These are phyloP conservation scores for Hormaphis cornu DNA, from an alignment of 1,140 invertebrate species.

Conservation along the genomic window DNA sequence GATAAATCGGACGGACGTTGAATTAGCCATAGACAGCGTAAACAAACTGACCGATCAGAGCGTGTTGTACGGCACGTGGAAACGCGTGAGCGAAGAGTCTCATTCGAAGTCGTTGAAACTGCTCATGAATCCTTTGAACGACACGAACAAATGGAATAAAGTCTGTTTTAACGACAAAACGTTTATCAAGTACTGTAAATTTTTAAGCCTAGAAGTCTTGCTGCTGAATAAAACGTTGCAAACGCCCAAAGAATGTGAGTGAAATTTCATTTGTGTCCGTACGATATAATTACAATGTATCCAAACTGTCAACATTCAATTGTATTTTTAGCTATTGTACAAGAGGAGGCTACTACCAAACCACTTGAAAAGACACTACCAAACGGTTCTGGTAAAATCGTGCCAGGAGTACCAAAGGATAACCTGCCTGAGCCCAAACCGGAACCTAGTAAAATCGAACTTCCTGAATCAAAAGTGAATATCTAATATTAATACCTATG, in stretches of 20 bases:
- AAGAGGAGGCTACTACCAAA: no score
- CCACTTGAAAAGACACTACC: no score
- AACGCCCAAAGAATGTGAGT: background rate
- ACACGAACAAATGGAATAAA: background rate
- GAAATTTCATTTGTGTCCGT: no score
- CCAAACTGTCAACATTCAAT: no score
- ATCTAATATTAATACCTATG: no score
- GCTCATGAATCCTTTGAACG: background rate
- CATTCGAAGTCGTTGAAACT: background rate
- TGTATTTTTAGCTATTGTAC: no score
- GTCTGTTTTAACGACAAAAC: background rate
- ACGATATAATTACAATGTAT: no score
- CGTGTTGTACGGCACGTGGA: background rate
- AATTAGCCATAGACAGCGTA: background rate
- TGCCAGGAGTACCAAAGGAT: no score
- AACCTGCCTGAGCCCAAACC: no score
- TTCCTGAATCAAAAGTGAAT: no score
- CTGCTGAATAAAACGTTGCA: background rate
- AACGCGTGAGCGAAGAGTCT: background rate
- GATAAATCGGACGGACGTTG: background rate
- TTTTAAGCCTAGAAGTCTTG: constrained; percentile 10
- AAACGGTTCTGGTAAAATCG: no score
- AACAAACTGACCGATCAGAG: background rate
- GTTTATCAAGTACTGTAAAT: background rate
- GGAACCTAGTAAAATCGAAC: no score